Base-by-base conservation (phyloP, 2,797 vertebrate species). In the Lagorchestes hirsutus region DNA sequence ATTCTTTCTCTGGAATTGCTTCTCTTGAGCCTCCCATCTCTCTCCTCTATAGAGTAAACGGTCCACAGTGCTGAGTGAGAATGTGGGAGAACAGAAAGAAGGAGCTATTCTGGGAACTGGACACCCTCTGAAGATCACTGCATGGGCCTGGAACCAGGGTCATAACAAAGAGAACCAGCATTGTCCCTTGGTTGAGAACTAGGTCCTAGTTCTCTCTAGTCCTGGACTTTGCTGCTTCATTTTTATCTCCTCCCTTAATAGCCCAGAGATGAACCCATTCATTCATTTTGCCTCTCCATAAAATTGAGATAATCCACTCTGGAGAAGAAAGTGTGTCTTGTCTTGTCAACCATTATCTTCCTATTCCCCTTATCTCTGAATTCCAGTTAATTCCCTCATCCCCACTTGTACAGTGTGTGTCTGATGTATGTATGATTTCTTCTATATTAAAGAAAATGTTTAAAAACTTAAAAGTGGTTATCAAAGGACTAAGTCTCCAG, bases 151-250 rank as follows among this genome's bases (percentile, higher is more conserved):
- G 98, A 95, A 98, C 34, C 97, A 98, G 97, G 98, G 97, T 96
- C 96, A 95, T 94, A 96, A 99, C 98, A 99, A 99, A 95, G 99
- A 99, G 95, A 99, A 99, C 74, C 98, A 97, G 57, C 98, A 97
- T 22, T 98, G 98, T 93, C 93, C 96, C 91, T 95, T 98, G 95
- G 97, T 98, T 74, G 98, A 98, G 92, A 98, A 97, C 92, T 99
- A 99, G 96, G 55, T 50, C 18, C 0, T 95, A 97, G 93, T 93
- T 95, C 94, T 97, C 96, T 94, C 93, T 91, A 31, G 52, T 1
- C 2, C 55, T 27, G 91, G 28, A 0, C 4, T 82, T 29, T 13
- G 29, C 27, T 34, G 52, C 90, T 54, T 52, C 74, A 46, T 82
- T 46, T 27, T 27, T 82, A 40, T 82, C 67, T 82, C 22, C 4